Percentiles rank a stretch among this genome's conserved stretches.
These are phyloP conservation scores for Prosopocoilus inquinatus DNA, from an alignment of 2,888 invertebrate species.

Conservation along the genomic window DNA sequence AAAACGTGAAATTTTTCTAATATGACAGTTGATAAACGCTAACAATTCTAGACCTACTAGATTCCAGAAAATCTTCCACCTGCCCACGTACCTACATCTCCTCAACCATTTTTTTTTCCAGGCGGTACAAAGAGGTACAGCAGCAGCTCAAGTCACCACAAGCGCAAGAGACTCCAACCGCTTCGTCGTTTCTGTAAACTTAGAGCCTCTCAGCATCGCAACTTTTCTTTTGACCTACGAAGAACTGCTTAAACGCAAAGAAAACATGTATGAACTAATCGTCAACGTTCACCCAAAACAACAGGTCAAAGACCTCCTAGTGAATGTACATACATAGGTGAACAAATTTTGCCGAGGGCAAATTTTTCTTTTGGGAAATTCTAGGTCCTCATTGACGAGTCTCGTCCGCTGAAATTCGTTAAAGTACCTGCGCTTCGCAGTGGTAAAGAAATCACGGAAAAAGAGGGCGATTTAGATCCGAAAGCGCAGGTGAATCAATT, in stretches of 20 bases:
- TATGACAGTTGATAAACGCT: too few species aligned
- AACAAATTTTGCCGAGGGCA: too few species aligned
- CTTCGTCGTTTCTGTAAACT: conserved; percentile 67
- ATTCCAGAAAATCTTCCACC: too few species aligned
- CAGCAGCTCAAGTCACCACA: conserved; percentile 61
- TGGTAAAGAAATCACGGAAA: conserved; percentile 61
- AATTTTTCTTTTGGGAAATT: conserved; percentile 1
- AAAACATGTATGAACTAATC: conserved; percentile 66
- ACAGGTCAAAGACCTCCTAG: conserved; percentile 61
- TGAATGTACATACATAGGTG: conserved; percentile 52
- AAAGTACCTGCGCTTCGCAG: conserved; percentile 64
- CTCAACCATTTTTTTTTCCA: conserved; percentile 35
- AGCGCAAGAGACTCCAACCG: conserved; percentile 70
- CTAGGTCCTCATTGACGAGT: conserved; percentile 62
- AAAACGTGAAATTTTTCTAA: too few species aligned
- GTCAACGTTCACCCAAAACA: conserved; percentile 69
- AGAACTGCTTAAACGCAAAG: conserved; percentile 63
- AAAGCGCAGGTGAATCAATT: conserved; percentile 37
- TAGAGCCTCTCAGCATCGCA: conserved; percentile 62
- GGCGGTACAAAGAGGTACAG: conserved; percentile 59
- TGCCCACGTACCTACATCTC: too few species aligned
- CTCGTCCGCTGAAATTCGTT: conserved; percentile 59
- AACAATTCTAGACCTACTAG: too few species aligned
- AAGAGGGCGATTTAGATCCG: conserved; percentile 51
- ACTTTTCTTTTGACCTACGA: conserved; percentile 73